Evolutionary conservation across 2,113 vertebrate species (phyloP).

Genomic region (Hippocampus barbouri): DNA sequence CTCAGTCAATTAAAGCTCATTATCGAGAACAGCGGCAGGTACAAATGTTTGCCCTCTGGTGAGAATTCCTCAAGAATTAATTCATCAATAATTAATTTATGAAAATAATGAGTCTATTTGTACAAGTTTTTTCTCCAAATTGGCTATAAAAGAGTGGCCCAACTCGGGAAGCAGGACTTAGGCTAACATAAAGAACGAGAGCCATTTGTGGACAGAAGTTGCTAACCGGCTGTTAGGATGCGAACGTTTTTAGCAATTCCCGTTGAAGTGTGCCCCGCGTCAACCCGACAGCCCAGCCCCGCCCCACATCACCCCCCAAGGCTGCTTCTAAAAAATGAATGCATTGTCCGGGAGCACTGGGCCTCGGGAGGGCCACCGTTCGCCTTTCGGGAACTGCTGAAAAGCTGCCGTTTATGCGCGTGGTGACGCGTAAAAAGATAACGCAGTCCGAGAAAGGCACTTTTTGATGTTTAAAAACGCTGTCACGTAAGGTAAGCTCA

Average conservation of each 20-base stretch:
- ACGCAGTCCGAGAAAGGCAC: neutral
- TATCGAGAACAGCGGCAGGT: slow-evolving; percentile 64
- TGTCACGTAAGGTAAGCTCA: neutral
- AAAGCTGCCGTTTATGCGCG: slow-evolving; percentile 1
- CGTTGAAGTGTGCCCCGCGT: neutral
- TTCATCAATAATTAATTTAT: slow-evolving; percentile 53
- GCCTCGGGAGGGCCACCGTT: slow-evolving; percentile 29
- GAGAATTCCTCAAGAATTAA: slow-evolving; percentile 56
- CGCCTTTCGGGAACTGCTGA: slow-evolving; percentile 25
- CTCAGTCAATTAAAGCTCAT: slow-evolving; percentile 32
- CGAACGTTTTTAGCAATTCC: neutral
- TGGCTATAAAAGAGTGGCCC: neutral
- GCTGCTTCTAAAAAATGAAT: slow-evolving; percentile 65
- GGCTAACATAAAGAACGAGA: neutral
- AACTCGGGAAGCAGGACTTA: neutral
- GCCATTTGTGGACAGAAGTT: neutral
- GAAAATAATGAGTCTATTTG: slow-evolving; percentile 44
- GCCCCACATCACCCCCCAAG: neutral
- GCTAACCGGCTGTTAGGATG: neutral
- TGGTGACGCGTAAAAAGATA: neutral
- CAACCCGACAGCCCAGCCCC: no score
- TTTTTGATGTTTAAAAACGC: neutral
- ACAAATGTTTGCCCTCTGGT: slow-evolving; percentile 59
- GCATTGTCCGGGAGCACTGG: slow-evolving; percentile 33
- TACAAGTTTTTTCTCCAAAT: slow-evolving; percentile 11